Percentiles rank a stretch among this genome's conserved stretches.
Conservation (phyloP, 2,797 vertebrate genomes). For the Phyllotis vaccarum region DNA sequence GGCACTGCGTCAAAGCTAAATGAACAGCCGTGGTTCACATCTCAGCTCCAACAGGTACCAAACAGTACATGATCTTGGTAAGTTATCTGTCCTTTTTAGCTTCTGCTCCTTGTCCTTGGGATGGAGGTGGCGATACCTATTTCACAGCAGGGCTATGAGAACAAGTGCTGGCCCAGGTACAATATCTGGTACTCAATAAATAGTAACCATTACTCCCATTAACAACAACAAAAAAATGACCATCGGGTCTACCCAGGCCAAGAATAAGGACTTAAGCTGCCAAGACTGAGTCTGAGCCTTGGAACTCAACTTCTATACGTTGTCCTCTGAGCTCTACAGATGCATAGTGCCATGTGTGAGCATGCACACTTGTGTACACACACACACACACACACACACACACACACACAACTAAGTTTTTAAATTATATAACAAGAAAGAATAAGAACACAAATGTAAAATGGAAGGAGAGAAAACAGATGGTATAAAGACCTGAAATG, state of each 20-base stretch:
- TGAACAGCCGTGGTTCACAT: background rate
- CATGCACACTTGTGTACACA: background rate
- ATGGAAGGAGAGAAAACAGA: background rate
- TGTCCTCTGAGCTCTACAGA: background rate
- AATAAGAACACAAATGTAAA: background rate
- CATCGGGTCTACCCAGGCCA: background rate
- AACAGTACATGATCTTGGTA: background rate
- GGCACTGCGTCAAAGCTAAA: slow-evolving; percentile 2
- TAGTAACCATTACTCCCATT: background rate
- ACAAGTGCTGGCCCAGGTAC: background rate
- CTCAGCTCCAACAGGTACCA: background rate
- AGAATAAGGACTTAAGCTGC: background rate
- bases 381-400: background rate
- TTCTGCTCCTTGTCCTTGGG: background rate
- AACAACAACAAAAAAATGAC: background rate
- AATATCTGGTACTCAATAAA: background rate
- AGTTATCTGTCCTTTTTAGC: background rate
- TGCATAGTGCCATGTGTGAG: background rate
- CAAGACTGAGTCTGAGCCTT: background rate
- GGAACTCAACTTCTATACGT: background rate
- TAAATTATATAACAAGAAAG: background rate
- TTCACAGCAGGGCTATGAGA: background rate
- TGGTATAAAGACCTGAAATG: background rate
- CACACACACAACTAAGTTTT: background rate
- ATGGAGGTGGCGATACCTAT: background rate